These are phyloP conservation scores for Chamaea fasciata DNA, from an alignment of 2,113 vertebrate species.

Conservation along the genomic window DNA sequence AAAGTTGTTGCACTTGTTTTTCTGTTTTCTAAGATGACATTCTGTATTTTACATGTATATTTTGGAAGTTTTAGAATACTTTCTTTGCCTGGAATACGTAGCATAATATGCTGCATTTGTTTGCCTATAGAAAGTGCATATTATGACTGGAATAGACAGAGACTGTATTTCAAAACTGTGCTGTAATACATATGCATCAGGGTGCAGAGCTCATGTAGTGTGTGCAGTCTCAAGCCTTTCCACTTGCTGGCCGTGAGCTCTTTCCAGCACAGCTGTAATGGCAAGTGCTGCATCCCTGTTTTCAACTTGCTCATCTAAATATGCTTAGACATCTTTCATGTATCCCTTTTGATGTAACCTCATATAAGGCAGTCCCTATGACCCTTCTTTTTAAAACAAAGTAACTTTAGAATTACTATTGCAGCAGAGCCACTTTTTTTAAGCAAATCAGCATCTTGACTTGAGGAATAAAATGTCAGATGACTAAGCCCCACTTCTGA, in stretches of 20 bases:
- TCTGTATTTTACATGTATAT: fast-evolving
- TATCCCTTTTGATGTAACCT: not conserved
- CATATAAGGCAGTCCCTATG: fast-evolving
- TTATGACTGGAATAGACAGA: not conserved
- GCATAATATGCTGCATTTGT: not conserved
- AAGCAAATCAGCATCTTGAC: not conserved
- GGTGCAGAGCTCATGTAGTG: not conserved
- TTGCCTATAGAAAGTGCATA: not conserved
- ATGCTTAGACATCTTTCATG: not conserved
- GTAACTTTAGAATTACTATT: not conserved
- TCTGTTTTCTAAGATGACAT: not conserved
- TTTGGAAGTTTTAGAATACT: not conserved
- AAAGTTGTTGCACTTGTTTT: not conserved
- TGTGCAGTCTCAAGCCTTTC: not conserved
- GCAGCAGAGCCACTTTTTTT: not conserved
- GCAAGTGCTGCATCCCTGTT: not conserved
- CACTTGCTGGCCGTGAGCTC: not conserved
- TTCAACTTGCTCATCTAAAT: not conserved
- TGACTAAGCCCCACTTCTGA: not conserved
- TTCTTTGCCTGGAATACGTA: not conserved
- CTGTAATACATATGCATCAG: not conserved
- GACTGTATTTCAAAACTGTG: not conserved
- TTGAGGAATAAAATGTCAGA: not conserved
- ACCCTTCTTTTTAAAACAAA: not conserved
- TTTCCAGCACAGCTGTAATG: not conserved